A percentile compares a stretch with the other conserved stretches of the same genome.
phyloP scores from a whole-genome alignment of 2,113 vertebrate species.

The Proteles cristata region DNA sequence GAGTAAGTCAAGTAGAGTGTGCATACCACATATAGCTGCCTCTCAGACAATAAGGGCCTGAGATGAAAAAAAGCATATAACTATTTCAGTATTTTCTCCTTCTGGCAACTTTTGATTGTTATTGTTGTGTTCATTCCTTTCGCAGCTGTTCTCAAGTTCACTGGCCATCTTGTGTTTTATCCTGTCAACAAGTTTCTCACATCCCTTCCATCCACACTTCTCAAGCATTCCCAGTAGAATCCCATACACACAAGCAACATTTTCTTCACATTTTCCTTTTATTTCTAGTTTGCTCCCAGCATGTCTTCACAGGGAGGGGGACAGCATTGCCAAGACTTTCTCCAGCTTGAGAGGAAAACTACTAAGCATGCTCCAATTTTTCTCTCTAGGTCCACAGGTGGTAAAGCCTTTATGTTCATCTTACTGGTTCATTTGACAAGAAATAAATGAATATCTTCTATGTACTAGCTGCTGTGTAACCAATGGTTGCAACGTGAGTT shows the following conservation, averaged over 20 bases:
- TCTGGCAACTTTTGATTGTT: conserved; percentile 31
- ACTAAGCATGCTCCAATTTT: conserved; percentile 12
- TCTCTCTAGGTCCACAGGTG: conserved; percentile 1
- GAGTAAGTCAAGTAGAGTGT: not conserved
- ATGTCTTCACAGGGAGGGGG: not conserved
- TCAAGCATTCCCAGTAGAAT: not conserved
- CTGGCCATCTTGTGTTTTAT: conserved; percentile 40
- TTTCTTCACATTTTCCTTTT: conserved; percentile 45
- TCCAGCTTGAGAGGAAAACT: not conserved
- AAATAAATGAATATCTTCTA: conserved; percentile 1
- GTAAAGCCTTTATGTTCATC: conserved; percentile 21
- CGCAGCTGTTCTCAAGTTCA: conserved; percentile 49
- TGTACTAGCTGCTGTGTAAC: not conserved
- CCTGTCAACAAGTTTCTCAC: not conserved
- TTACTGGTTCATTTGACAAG: conserved; percentile 34
- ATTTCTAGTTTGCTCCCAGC: conserved; percentile 54
- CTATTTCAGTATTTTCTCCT: conserved; percentile 41
- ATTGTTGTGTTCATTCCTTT: not conserved
- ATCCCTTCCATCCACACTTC: conserved; percentile 4
- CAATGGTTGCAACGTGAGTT: conserved; percentile 29
- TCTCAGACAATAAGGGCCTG: not conserved
- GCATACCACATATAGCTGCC: not conserved
- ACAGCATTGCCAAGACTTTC: not conserved
- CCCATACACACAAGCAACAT: not conserved
- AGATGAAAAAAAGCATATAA: conserved; percentile 37